Evolutionary conservation across 2,888 invertebrate genomes (phyloP), one percentile per base, ranked within the genome.

Genomic region (Nephrotoma appendiculata): DNA sequence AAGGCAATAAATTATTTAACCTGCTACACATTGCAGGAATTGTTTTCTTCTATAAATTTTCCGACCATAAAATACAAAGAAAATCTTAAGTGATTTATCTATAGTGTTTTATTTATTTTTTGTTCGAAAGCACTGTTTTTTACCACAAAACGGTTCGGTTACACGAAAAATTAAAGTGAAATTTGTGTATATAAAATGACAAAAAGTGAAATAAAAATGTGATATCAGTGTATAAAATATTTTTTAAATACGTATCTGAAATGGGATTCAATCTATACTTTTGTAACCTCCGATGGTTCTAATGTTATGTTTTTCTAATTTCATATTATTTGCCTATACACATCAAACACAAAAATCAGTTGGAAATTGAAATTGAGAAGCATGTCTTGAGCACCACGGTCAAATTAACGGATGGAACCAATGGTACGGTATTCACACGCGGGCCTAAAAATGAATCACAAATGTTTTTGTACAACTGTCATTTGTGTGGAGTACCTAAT

Each of bases 391-490:
- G 87, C 19, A 88, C 88, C 45, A 88, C 88, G 4, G 88, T 89
- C 41, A 87, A 90, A 87, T 89, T 92, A 9, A 92, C 93, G 5
- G 92, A 93, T 92, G 93, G 92, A 42, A 90, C 88, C 86, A 88
- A 89, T 45, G 91, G 92, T 48, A 89, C 91, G 87, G 92, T 93
- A 91, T 92, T 93, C 90, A 92, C 93, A 88, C 89, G 92, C 48
- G 91, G 91, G 85, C 91, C 90, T 3, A 91, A 92, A 2, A 92
- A 93, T 88, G 89, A 91, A 6, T 90, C 92, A 9, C 92, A 92
- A 87, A 91, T 92, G 87, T 93, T 92, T 92, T 91, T 92, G 86
- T 93, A 93, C 88, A 89, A 92, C 88, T 93, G 93, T 90, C 93
- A 91, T 89, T 92, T 93, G 5, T 93, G 93, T 89, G 92, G 92